These are phyloP conservation scores for Hylaeus volcanicus DNA, from an alignment of 1,140 invertebrate genomes.

Conservation along the genomic window DNA sequence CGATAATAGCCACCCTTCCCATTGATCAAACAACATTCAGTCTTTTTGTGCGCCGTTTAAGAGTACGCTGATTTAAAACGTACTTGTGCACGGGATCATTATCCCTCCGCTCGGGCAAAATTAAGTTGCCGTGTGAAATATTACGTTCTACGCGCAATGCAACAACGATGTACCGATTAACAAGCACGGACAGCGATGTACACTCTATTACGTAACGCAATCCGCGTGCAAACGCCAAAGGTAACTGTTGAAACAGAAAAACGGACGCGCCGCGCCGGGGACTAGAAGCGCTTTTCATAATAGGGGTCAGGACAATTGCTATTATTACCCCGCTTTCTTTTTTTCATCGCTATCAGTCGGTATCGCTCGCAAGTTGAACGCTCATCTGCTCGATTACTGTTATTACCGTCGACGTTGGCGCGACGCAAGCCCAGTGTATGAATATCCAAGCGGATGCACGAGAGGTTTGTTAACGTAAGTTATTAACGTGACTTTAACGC, in stretches of 20 bases:
- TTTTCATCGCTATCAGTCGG: neutral
- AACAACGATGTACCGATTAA: neutral
- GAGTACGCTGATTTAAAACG: no score
- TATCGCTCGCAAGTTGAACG: neutral
- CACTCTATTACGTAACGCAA: neutral
- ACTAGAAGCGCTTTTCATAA: no score
- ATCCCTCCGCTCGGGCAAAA: no score
- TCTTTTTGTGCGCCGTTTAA: no score
- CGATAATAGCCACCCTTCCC: no score
- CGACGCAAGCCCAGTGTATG: neutral
- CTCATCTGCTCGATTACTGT: neutral
- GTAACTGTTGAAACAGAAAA: neutral
- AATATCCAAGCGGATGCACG: neutral
- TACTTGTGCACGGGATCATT: no score
- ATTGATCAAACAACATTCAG: no score
- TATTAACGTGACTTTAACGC: constrained; percentile 56
- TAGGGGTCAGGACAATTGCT: neutral
- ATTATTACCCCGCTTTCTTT: neutral
- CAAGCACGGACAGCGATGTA: neutral
- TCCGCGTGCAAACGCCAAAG: no score
- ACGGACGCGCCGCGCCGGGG: no score
- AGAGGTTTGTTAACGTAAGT: constrained; percentile 32
- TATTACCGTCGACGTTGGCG: neutral
- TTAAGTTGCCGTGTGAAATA: no score
- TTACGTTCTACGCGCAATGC: no score